Conservation (phyloP, 92 coral and sea anemone genomes). For the Bergia sp. region DNA sequence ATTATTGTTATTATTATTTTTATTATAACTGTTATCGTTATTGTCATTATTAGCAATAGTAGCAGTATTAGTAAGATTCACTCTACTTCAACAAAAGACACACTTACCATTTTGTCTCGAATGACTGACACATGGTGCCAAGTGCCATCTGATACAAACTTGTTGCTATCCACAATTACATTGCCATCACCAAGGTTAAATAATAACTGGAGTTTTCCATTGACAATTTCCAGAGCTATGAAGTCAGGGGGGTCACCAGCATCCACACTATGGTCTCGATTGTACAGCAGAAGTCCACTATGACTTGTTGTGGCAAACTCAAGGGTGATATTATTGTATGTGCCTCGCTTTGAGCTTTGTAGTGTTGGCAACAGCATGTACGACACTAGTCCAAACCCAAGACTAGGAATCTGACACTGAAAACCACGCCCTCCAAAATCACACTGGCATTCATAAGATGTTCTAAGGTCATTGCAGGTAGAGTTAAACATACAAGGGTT, state of each 20-base stretch:
- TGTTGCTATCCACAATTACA: constrained; percentile 60
- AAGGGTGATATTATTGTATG: constrained; percentile 77
- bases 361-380: constrained; percentile 81
- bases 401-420: constrained; percentile 77
- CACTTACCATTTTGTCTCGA: constrained; percentile 80
- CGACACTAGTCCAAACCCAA: constrained; percentile 85
- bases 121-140: constrained; percentile 88
- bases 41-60: too few relatives aligned
- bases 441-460: constrained; percentile 78
- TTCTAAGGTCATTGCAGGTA: constrained; percentile 59
- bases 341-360: constrained; percentile 63
- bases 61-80: too few relatives aligned
- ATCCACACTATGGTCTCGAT: constrained; percentile 57
- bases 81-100: background rate
- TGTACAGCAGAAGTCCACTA: constrained; percentile 78
- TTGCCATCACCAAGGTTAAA: constrained; percentile 85
- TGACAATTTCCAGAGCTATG: constrained; percentile 79
- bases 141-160: constrained; percentile 78
- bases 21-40: too few relatives aligned
- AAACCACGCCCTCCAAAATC: constrained; percentile 83
- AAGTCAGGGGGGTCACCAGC: constrained; percentile 72
- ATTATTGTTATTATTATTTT: too few relatives aligned
- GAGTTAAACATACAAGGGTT: constrained; percentile 80
- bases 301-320: constrained; percentile 77
- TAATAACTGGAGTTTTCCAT: constrained; percentile 79